These are phyloP conservation scores for Battus philenor DNA, from an alignment of 1,140 invertebrate genomes.

Conservation along the genomic window DNA sequence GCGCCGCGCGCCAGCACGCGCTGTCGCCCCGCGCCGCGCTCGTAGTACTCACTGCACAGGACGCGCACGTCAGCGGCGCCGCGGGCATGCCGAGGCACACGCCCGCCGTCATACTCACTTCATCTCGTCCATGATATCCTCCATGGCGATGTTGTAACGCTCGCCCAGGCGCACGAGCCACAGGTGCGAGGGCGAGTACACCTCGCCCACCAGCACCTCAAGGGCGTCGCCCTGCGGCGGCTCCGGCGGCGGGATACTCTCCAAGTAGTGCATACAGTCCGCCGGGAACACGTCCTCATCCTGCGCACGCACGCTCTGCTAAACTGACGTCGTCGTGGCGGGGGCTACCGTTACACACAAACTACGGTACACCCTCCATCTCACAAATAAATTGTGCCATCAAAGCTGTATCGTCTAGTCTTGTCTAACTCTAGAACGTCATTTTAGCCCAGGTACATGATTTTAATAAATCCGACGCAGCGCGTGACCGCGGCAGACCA, in stretches of 20 bases:
- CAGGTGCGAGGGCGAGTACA: conserved; percentile 65
- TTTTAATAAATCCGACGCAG: too few species aligned
- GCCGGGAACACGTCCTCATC: conserved; percentile 55
- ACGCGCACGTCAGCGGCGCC: too few species aligned
- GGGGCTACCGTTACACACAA: too few species aligned
- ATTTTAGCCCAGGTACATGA: too few species aligned
- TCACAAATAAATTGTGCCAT: too few species aligned
- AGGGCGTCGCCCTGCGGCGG: conserved; percentile 33
- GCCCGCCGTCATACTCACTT: conserved; percentile 37
- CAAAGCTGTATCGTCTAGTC: too few species aligned
- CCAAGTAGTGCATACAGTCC: conserved; percentile 53
- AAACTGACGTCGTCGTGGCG: too few species aligned
- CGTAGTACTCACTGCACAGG: conserved; percentile 38
- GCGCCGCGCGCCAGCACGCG: conserved; percentile 41
- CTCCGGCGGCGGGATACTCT: conserved; percentile 35
- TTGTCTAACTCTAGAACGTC: too few species aligned
- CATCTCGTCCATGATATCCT: conserved; percentile 60
- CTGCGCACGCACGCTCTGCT: conserved; percentile 22
- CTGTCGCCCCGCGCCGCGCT: conserved; percentile 23
- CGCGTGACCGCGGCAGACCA: too few species aligned
- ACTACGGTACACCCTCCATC: background rate
- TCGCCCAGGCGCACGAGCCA: conserved; percentile 52
- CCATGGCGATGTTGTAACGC: conserved; percentile 42
- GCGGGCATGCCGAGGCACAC: too few species aligned
- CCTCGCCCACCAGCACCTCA: conserved; percentile 51